Percentiles rank a stretch among this genome's conserved stretches.
Conservation (phyloP, 2,888 invertebrate species). For the Cryptocheilus praepositus region DNA sequence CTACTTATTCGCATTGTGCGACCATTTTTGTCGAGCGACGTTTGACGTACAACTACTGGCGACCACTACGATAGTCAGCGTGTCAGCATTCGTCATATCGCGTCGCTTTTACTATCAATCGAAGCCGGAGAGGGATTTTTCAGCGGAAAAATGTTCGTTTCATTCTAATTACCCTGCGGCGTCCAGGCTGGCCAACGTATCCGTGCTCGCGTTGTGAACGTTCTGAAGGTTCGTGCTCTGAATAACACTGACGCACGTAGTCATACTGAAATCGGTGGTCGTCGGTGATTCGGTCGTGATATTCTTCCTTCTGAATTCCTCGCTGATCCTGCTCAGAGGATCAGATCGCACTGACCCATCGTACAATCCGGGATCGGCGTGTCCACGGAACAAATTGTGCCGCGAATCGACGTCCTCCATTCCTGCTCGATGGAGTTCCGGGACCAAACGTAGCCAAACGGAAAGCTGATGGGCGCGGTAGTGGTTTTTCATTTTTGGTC, state of each 20-base stretch:
- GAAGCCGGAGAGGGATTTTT: too few species aligned
- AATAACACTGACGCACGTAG: constrained; percentile 83
- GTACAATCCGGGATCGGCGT: constrained; percentile 91
- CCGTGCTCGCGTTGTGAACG: constrained; percentile 82
- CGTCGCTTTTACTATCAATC: too few species aligned
- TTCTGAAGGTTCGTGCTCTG: constrained; percentile 77
- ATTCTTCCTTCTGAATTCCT: constrained; percentile 78
- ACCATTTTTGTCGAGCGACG: too few species aligned
- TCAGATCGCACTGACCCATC: constrained; percentile 92
- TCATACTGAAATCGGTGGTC: constrained; percentile 83
- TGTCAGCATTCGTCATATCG: too few species aligned
- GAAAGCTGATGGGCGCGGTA: constrained; percentile 96
- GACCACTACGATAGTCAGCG: too few species aligned
- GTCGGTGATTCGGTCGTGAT: constrained; percentile 81
- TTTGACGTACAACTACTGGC: too few species aligned
- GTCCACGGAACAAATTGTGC: constrained; percentile 92
- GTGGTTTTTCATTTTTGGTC: constrained; percentile 93
- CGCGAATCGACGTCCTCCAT: constrained; percentile 92
- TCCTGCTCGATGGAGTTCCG: constrained; percentile 90
- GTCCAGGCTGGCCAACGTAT: constrained; percentile 86
- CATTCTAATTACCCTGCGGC: constrained; percentile 79
- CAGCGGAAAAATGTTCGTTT: too few species aligned
- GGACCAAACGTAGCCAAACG: constrained; percentile 95
- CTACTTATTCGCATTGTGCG: too few species aligned
- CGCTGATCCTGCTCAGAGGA: constrained; percentile 82